Conservation (phyloP, 1,140 invertebrate species). For the Drosophila miranda region DNA sequence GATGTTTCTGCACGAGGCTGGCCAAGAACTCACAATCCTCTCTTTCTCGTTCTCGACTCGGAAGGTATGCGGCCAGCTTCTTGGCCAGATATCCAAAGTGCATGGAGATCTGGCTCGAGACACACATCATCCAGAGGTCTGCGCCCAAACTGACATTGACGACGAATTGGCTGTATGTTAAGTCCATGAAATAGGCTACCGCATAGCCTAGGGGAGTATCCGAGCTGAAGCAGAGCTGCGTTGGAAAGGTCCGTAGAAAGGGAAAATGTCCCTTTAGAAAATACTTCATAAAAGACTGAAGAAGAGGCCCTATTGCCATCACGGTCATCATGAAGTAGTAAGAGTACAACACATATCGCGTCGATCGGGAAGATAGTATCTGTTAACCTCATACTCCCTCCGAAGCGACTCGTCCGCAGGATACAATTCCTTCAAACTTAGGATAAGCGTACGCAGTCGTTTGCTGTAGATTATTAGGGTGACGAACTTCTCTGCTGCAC, state of each 20-base stretch:
- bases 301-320: conserved; percentile 18
- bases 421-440: conserved; percentile 22
- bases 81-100: conserved; percentile 47
- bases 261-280: conserved; percentile 9
- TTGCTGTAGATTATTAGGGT: too few species aligned
- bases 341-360: conserved; percentile 25
- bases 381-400: conserved; percentile 18
- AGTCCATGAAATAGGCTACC: conserved; percentile 17
- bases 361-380: conserved; percentile 32
- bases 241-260: conserved; percentile 40
- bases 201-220: conserved; percentile 7
- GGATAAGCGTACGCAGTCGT: too few species aligned
- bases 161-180: conserved; percentile 34
- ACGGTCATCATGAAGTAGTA: conserved; percentile 30
- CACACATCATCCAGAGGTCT: conserved; percentile 59
- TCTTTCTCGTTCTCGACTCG: too few species aligned
- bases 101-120: conserved; percentile 45
- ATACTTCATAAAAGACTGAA: conserved; percentile 21
- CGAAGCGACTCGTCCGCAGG: conserved; percentile 4
- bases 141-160: conserved; percentile 46
- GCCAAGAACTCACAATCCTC: conserved; percentile 1
- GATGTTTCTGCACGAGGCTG: conserved; percentile 34
- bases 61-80: conserved; percentile 2
- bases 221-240: conserved; percentile 9
- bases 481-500: too few species aligned